phyloP scores from a whole-genome alignment of 2,888 invertebrate species.

The Ormia ochracea region DNA sequence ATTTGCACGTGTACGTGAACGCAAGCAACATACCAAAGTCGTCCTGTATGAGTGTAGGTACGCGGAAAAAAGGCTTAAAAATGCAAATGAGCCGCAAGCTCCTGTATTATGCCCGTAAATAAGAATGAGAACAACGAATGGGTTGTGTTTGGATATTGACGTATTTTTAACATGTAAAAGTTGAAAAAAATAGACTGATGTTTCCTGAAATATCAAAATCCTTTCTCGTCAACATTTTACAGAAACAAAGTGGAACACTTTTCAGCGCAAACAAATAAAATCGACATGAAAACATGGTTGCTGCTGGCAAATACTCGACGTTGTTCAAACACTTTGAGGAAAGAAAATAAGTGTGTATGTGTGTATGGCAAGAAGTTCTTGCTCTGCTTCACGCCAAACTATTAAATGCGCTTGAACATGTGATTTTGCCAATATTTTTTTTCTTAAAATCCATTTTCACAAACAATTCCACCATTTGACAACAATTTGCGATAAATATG shows the following conservation, averaged over 20 bases:
- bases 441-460: not conserved
- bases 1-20: too few species aligned
- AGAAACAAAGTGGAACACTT: not conserved
- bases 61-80: too few species aligned
- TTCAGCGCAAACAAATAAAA: not conserved
- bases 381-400: constrained; percentile 9
- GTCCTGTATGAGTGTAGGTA: too few species aligned
- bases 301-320: not conserved
- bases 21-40: too few species aligned
- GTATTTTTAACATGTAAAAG: not conserved
- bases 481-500: constrained; percentile 1
- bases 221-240: not conserved
- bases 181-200: not conserved
- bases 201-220: not conserved
- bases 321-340: not conserved
- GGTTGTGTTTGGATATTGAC: not conserved
- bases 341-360: not conserved
- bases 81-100: too few species aligned
- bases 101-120: too few species aligned
- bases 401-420: constrained; percentile 24
- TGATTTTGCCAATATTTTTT: not conserved
- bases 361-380: not conserved
- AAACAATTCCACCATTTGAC: not conserved
- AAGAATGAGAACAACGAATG: too few species aligned
- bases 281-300: not conserved